Evolutionary conservation across 2,888 invertebrate genomes (phyloP).

Genomic region (Rhagium mordax): DNA sequence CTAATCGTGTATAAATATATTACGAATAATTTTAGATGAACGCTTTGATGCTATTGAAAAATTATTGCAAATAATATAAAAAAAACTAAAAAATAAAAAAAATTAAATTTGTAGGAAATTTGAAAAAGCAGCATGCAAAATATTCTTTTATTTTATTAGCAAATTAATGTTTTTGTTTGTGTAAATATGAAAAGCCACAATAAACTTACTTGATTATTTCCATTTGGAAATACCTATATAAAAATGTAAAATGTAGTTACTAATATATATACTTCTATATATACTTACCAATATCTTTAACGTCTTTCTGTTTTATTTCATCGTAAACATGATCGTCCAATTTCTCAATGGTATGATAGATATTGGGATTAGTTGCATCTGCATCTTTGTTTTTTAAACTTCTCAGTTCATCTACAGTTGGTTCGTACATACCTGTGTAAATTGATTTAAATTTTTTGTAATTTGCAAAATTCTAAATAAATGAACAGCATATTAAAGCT

Average conservation of each 20-base stretch:
- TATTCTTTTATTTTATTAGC: background rate
- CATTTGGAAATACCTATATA: conserved; percentile 51
- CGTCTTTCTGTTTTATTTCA: conserved; percentile 89
- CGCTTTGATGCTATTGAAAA: too few relatives aligned
- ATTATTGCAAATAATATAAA: too few relatives aligned
- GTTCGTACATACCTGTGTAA: conserved; percentile 71
- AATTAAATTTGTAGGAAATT: background rate
- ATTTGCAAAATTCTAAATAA: background rate
- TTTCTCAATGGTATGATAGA: conserved; percentile 87
- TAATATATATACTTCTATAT: background rate
- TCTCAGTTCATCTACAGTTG: conserved; percentile 77
- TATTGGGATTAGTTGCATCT: conserved; percentile 88
- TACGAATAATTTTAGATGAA: too few relatives aligned
- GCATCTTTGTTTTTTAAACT: conserved; percentile 87
- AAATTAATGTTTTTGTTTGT: background rate
- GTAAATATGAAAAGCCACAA: conserved; percentile 22
- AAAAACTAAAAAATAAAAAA: background rate
- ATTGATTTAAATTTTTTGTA: conserved; percentile 21
- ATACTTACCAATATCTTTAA: conserved; percentile 76
- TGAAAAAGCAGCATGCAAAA: background rate
- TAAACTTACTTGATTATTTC: conserved; percentile 53
- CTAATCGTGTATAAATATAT: too few relatives aligned
- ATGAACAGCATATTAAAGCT: background rate
- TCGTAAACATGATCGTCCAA: conserved; percentile 87
- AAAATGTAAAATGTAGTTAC: conserved; percentile 29